These are phyloP conservation scores for Falco cherrug DNA, from an alignment of 2,797 vertebrate genomes.

Conservation along the genomic window DNA sequence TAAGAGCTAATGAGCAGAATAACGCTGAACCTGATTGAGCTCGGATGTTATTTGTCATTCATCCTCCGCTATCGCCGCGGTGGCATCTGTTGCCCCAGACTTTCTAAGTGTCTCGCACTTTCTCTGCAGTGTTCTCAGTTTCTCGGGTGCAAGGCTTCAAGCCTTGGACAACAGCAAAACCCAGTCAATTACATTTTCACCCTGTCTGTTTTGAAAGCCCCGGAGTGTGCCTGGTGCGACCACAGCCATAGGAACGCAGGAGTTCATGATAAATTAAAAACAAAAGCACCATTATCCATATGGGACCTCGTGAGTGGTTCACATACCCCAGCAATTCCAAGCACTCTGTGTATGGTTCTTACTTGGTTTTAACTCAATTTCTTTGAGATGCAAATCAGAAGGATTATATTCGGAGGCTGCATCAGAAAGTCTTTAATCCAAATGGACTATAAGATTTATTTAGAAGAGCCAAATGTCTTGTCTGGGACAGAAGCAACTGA, in stretches of 20 bases:
- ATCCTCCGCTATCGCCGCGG: rapidly evolving
- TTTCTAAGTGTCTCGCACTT: not conserved
- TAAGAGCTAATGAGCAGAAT: not conserved
- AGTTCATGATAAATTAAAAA: not conserved
- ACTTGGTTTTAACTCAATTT: constrained; percentile 53
- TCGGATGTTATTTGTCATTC: not conserved
- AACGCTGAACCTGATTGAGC: not conserved
- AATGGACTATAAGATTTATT: constrained; percentile 68
- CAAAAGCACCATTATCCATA: constrained; percentile 61
- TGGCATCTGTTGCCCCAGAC: not conserved
- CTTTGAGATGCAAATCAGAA: constrained; percentile 68
- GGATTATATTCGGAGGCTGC: constrained; percentile 57
- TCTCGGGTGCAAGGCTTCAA: not conserved
- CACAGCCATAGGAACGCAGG: not conserved
- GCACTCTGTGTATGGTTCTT: not conserved
- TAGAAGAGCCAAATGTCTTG: constrained; percentile 68
- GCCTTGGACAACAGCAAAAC: not conserved
- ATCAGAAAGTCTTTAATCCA: constrained; percentile 68
- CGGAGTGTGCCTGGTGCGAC: not conserved
- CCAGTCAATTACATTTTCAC: not conserved
- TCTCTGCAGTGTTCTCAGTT: not conserved
- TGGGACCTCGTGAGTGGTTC: constrained; percentile 35
- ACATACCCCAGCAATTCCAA: not conserved
- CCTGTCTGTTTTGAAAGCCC: not conserved
- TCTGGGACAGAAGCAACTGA: constrained; percentile 66